Evolutionary conservation across 2,888 invertebrate species (phyloP).

Genomic region (Aphodius sticticus): DNA sequence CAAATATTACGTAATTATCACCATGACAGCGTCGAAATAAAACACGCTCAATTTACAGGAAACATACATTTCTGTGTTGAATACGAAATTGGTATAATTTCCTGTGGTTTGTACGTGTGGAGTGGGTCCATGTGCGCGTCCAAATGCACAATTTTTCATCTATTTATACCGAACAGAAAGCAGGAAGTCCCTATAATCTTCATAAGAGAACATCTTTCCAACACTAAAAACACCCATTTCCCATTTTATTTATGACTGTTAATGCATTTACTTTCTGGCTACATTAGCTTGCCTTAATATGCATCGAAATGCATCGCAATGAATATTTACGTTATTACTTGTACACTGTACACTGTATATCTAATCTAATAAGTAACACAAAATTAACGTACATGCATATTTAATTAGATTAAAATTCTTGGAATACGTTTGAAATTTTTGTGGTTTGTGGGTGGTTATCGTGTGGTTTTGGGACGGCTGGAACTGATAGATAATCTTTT

Average conservation of each 20-base stretch:
- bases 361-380: not conserved
- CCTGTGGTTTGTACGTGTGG: not conserved
- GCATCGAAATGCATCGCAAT: not conserved
- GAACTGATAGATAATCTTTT: not conserved
- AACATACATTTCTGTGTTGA: constrained; percentile 4
- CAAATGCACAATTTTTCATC: not conserved
- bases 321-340: too few species aligned
- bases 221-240: not conserved
- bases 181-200: not conserved
- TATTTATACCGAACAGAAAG: not conserved
- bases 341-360: not conserved
- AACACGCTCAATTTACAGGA: constrained; percentile 4
- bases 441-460: not conserved
- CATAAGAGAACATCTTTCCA: not conserved
- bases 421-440: not conserved
- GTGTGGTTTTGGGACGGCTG: not conserved
- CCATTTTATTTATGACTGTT: not conserved
- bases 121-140: not conserved
- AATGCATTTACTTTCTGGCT: not conserved
- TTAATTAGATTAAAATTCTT: not conserved
- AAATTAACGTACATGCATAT: not conserved
- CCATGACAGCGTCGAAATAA: not conserved
- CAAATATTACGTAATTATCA: not conserved
- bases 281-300: too few species aligned
- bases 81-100: constrained; percentile 4